These are phyloP conservation scores for Catharus ustulatus DNA, from an alignment of 2,797 vertebrate genomes.

Conservation along the genomic window DNA sequence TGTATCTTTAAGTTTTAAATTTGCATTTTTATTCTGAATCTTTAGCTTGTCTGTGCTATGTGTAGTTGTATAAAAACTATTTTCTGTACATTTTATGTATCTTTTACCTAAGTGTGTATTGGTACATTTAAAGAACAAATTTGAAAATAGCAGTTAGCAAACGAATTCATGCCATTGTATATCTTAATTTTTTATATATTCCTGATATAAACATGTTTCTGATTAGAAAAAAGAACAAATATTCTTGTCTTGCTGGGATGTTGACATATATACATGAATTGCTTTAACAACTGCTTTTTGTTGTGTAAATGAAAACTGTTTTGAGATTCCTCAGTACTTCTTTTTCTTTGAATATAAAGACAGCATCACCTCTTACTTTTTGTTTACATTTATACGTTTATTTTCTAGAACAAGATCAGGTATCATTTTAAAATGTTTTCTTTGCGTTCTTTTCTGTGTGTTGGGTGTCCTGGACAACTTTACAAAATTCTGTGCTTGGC, in stretches of 20 bases:
- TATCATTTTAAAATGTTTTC: not conserved
- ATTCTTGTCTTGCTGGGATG: not conserved
- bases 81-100: not conserved
- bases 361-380: not conserved
- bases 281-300: not conserved
- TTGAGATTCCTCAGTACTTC: not conserved
- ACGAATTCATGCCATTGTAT: not conserved
- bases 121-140: not conserved
- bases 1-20: not conserved
- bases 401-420: not conserved
- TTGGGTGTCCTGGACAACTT: not conserved
- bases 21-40: not conserved
- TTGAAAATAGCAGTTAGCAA: not conserved
- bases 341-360: not conserved
- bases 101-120: not conserved
- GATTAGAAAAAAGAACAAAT: not conserved
- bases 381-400: not conserved
- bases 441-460: not conserved
- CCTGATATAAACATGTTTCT: not conserved
- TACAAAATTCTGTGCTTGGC: not conserved
- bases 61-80: not conserved
- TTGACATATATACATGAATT: not conserved
- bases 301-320: not conserved
- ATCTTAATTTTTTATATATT: not conserved
- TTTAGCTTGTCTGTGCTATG: not conserved